A percentile compares a stretch with the other conserved stretches of the same genome.
Conservation (phyloP, 2,113 vertebrate species). For the Paramormyrops kingsleyae region DNA sequence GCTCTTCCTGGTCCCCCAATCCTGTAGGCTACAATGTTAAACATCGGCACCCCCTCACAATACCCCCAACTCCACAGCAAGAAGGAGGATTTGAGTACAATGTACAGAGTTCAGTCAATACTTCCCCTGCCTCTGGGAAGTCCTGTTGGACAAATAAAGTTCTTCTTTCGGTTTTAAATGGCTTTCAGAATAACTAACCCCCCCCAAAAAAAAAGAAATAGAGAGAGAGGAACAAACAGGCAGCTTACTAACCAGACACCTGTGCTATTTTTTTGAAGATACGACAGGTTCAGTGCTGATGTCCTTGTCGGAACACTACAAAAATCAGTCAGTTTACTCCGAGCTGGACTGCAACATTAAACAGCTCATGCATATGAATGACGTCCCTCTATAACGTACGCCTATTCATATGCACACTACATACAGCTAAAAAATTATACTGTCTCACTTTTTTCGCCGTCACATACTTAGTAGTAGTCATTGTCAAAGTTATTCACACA, state of each 20-base stretch:
- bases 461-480: not conserved
- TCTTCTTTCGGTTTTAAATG: not conserved
- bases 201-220: no score
- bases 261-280: not conserved
- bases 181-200: not conserved
- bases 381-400: not conserved
- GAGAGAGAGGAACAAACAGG: no score
- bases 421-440: not conserved
- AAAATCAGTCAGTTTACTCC: not conserved
- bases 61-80: not conserved
- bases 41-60: not conserved
- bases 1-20: not conserved
- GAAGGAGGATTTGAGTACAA: not conserved
- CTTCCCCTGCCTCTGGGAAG: not conserved
- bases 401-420: not conserved
- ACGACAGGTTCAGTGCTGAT: not conserved
- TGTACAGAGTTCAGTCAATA: not conserved
- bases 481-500: not conserved
- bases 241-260: no score
- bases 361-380: not conserved
- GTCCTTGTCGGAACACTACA: not conserved
- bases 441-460: not conserved
- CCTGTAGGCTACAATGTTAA: not conserved
- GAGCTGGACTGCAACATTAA: not conserved
- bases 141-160: not conserved